Evolutionary conservation across 2,113 vertebrate species (phyloP).

Genomic region (Ailurus styani): DNA sequence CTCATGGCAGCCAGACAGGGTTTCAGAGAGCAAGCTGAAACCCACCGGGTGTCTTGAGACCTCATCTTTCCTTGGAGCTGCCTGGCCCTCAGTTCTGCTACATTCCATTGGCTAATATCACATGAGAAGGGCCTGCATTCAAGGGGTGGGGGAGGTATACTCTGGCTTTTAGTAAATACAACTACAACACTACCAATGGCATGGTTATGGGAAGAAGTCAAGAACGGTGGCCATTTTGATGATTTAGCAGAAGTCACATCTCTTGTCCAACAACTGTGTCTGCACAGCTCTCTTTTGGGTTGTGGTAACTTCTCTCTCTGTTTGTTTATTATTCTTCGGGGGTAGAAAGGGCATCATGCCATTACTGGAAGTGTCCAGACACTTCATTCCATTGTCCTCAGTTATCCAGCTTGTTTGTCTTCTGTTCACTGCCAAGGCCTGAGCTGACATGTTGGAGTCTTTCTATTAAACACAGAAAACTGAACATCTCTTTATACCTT

Average conservation of each 20-base stretch:
- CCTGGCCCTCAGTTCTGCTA: neutral
- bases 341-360: neutral
- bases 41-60: neutral
- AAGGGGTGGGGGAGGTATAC: neutral
- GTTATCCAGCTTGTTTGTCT: neutral
- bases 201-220: neutral
- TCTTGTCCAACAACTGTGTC: neutral
- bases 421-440: neutral
- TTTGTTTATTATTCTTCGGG: neutral
- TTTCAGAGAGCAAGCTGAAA: neutral
- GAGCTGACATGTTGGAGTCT: neutral
- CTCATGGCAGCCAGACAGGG: neutral
- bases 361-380: neutral
- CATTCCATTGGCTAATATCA: neutral
- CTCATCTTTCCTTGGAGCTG: neutral
- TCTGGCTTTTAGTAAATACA: neutral
- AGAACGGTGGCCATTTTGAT: neutral
- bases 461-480: neutral
- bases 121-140: neutral
- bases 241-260: neutral
- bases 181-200: neutral
- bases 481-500: neutral
- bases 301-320: neutral
- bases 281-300: neutral
- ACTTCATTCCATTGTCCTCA: neutral